These are phyloP conservation scores for Drosophila fungiperda DNA, from an alignment of 2,888 invertebrate species.

Conservation along the genomic window DNA sequence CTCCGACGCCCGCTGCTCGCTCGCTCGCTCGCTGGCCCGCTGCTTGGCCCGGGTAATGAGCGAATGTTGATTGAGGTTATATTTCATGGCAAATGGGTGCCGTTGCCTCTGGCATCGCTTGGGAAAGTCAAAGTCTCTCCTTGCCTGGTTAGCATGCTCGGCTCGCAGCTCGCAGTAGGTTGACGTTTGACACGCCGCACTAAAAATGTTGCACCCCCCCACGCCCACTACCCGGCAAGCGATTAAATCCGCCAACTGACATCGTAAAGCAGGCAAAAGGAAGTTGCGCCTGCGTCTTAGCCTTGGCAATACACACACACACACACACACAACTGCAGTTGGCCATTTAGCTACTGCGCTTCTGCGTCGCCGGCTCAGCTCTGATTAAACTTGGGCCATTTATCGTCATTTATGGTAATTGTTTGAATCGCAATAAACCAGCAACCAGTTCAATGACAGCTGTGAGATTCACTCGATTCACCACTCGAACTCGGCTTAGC, in stretches of 20 bases:
- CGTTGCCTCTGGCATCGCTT: constrained; percentile 43
- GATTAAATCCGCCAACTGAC: constrained; percentile 54
- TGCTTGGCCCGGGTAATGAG: constrained; percentile 69
- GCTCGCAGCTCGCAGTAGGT: constrained; percentile 40
- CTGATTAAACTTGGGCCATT: constrained; percentile 73
- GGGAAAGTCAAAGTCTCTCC: constrained; percentile 60
- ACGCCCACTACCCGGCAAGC: background rate
- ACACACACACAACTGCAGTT: constrained; percentile 5
- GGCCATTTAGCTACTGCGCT: constrained; percentile 25
- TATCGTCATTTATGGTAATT: constrained; percentile 79
- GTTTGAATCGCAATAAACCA: constrained; percentile 63
- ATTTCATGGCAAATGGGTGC: constrained; percentile 81
- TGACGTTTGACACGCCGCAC: constrained; percentile 74
- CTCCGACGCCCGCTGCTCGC: constrained; percentile 41
- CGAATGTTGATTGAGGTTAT: constrained; percentile 84
- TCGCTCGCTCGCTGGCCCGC: constrained; percentile 1
- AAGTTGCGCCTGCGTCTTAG: constrained; percentile 54
- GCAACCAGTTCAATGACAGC: constrained; percentile 41
- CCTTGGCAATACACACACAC: background rate
- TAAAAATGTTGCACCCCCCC: constrained; percentile 15
- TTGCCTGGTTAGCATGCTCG: constrained; percentile 37
- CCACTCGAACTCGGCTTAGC: background rate
- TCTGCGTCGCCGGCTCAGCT: constrained; percentile 34
- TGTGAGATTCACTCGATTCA: constrained; percentile 4
- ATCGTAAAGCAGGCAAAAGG: constrained; percentile 35